Evolutionary conservation across 1,140 invertebrate species (phyloP).

Genomic region (Lanistes nyassanus): DNA sequence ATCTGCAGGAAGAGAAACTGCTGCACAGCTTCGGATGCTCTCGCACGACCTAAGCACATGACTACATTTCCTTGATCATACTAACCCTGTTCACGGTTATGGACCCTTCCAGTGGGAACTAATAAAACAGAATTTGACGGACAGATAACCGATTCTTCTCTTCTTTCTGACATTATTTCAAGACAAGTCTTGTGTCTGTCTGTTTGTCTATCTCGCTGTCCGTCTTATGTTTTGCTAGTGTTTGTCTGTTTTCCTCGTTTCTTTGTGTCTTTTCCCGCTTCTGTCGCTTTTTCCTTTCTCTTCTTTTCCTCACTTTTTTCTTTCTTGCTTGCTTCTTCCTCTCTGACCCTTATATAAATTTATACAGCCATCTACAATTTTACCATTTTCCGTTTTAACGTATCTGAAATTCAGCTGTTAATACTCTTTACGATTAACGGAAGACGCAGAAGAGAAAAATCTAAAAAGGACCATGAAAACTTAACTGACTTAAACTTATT

Average conservation of each 20-base stretch:
- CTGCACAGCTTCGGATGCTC: background rate
- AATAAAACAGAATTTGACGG: too few relatives aligned
- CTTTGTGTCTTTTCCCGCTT: background rate
- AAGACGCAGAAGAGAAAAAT: background rate
- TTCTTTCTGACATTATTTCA: slow-evolving; percentile 3
- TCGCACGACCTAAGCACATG: background rate
- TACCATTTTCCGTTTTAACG: too few relatives aligned
- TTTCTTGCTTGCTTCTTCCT: too few relatives aligned
- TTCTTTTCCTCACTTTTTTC: background rate
- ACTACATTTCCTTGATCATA: background rate
- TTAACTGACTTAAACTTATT: too few relatives aligned
- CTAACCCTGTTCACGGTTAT: background rate
- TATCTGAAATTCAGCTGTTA: too few relatives aligned
- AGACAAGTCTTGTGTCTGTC: background rate
- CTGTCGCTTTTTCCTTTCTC: background rate
- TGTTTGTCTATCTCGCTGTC: background rate
- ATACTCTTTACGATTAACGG: background rate
- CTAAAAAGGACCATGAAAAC: background rate
- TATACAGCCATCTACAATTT: background rate
- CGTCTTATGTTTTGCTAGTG: background rate
- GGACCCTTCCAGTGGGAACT: background rate
- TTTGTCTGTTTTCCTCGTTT: background rate
- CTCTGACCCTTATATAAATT: background rate
- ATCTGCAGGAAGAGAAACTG: background rate
- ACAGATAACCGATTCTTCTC: background rate